phyloP scores from a whole-genome alignment of 1,140 invertebrate species.

The Eupristina koningsbergeri region DNA sequence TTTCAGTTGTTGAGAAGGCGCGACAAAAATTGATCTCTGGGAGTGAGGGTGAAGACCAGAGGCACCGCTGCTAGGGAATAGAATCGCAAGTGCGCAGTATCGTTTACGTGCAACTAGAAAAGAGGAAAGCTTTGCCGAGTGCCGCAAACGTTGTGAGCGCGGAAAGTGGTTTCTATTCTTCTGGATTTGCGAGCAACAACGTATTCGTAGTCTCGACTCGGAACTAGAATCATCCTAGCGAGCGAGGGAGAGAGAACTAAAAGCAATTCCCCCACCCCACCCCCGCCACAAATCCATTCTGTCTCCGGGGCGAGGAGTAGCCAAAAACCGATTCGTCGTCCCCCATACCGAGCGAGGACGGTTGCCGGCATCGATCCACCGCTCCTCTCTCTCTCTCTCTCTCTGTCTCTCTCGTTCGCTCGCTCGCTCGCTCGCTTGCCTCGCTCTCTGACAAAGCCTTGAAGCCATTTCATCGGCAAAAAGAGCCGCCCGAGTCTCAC shows the following conservation, averaged over 20 bases:
- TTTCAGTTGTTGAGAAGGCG: no score
- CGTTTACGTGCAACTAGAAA: slow-evolving; percentile 11
- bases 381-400: neutral
- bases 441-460: slow-evolving; percentile 32
- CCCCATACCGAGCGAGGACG: slow-evolving; percentile 39
- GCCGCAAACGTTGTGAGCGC: slow-evolving; percentile 1
- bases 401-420: neutral
- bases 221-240: neutral
- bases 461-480: slow-evolving; percentile 43
- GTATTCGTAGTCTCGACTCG: neutral
- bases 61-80: no score
- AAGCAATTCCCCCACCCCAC: slow-evolving; percentile 33
- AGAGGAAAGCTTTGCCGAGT: slow-evolving; percentile 5
- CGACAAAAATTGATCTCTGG: no score
- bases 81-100: neutral
- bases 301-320: slow-evolving; percentile 39
- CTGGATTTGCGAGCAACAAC: slow-evolving; percentile 8
- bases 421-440: neutral
- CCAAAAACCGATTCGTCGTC: slow-evolving; percentile 51
- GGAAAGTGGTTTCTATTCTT: slow-evolving; percentile 33
- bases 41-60: no score
- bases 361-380: slow-evolving; percentile 40
- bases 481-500: slow-evolving; percentile 42
- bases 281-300: slow-evolving; percentile 37
- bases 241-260: slow-evolving; percentile 31